Conservation (phyloP, 2,797 vertebrate species). For the Megalops cyprinoides region DNA sequence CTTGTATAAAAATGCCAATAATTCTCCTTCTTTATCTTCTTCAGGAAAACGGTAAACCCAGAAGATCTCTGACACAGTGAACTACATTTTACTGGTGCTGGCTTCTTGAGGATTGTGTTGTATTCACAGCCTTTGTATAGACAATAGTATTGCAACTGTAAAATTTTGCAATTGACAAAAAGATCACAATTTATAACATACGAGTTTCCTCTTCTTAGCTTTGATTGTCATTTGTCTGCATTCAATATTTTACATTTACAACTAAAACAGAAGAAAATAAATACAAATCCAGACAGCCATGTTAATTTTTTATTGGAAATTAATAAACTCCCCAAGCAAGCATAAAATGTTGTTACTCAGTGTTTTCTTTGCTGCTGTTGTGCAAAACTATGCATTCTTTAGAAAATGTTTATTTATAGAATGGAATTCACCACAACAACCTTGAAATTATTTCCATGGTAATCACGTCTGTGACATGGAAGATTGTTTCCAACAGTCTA, state of each 20-base stretch:
- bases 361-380: not conserved
- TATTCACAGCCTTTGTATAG: not conserved
- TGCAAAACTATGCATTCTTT: not conserved
- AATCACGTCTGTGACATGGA: no score
- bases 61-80: not conserved
- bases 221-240: not conserved
- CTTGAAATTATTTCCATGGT: no score
- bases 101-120: not conserved
- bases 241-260: not conserved
- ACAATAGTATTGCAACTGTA: not conserved
- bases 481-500: no score
- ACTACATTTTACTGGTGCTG: slow-evolving; percentile 9
- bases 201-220: not conserved
- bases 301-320: not conserved
- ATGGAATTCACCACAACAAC: no score
- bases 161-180: not conserved
- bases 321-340: slow-evolving; percentile 8
- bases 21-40: not conserved
- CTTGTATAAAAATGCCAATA: not conserved
- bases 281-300: not conserved
- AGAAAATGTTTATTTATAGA: no score
- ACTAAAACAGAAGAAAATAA: not conserved
- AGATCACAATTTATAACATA: not conserved
- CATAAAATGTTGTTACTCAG: not conserved
- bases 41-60: not conserved